These are phyloP conservation scores for Anaspis maculata DNA, from an alignment of 2,888 invertebrate genomes.

Conservation along the genomic window DNA sequence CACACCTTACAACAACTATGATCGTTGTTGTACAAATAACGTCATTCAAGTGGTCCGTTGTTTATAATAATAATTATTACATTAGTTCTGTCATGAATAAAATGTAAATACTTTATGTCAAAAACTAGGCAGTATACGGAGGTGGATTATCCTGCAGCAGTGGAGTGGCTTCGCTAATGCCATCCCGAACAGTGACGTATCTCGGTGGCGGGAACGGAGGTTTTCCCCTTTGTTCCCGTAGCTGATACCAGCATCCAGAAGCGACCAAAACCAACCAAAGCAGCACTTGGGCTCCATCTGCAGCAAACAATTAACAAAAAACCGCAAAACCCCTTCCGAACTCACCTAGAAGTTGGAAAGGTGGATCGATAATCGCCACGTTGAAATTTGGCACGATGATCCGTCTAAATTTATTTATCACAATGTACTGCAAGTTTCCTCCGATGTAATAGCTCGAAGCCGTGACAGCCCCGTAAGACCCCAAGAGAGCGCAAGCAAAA, in stretches of 20 bases:
- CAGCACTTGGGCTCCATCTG: slow-evolving; percentile 51
- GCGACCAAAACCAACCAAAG: slow-evolving; percentile 49
- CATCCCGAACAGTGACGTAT: slow-evolving; percentile 1
- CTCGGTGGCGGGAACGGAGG: slow-evolving; percentile 55
- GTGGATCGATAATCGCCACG: slow-evolving; percentile 50
- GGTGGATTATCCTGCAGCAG: background rate
- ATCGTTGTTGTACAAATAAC: too few relatives aligned
- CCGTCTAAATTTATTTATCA: slow-evolving; percentile 59
- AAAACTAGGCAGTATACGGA: too few relatives aligned
- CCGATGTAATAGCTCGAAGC: slow-evolving; percentile 58
- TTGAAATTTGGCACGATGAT: slow-evolving; percentile 52
- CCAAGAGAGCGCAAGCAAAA: slow-evolving; percentile 55
- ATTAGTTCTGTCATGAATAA: too few relatives aligned
- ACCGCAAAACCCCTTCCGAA: slow-evolving; percentile 7
- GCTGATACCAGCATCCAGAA: slow-evolving; percentile 50
- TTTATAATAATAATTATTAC: too few relatives aligned
- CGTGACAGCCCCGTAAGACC: slow-evolving; percentile 54
- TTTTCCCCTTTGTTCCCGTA: slow-evolving; percentile 46
- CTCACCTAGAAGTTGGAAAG: slow-evolving; percentile 53
- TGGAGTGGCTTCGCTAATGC: slow-evolving; percentile 4
- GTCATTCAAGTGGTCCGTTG: too few relatives aligned
- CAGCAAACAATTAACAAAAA: slow-evolving; percentile 24
- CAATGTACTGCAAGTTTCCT: slow-evolving; percentile 58
- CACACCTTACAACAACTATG: too few relatives aligned
- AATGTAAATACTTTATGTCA: background rate